Evolutionary conservation across 2,113 vertebrate genomes (phyloP).

Genomic region (Rhinoptilus africanus): DNA sequence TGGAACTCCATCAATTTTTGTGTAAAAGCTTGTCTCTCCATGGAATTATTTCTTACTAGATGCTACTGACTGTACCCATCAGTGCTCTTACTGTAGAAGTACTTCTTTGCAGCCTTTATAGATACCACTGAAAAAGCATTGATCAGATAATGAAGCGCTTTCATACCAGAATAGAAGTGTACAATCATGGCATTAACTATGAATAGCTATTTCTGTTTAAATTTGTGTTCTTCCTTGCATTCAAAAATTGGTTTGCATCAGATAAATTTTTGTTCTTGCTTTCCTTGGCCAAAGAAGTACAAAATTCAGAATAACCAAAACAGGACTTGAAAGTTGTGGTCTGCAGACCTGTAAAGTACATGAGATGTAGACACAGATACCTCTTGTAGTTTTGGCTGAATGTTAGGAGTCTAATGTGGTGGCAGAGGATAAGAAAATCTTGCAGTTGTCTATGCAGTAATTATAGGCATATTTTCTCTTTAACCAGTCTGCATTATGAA

Average conservation of each 20-base stretch:
- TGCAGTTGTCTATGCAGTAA: background rate
- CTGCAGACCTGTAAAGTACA: background rate
- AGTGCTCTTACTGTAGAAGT: background rate
- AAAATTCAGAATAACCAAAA: background rate
- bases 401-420: background rate
- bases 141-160: background rate
- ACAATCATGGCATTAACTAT: background rate
- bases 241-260: background rate
- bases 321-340: background rate
- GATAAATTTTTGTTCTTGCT: background rate
- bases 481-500: accelerated
- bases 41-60: background rate
- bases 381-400: background rate
- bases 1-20: background rate
- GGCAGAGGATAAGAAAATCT: background rate
- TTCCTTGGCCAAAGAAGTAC: background rate
- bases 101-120: background rate
- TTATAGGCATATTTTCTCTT: background rate
- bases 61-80: background rate
- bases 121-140: background rate
- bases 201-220: background rate
- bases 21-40: background rate
- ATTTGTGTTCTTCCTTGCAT: background rate
- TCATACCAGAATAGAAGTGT: background rate
- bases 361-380: background rate